Evolutionary conservation across 2,113 vertebrate genomes (phyloP), one percentile per base, ranked within the genome.

Genomic region (Pangasianodon gigas): DNA sequence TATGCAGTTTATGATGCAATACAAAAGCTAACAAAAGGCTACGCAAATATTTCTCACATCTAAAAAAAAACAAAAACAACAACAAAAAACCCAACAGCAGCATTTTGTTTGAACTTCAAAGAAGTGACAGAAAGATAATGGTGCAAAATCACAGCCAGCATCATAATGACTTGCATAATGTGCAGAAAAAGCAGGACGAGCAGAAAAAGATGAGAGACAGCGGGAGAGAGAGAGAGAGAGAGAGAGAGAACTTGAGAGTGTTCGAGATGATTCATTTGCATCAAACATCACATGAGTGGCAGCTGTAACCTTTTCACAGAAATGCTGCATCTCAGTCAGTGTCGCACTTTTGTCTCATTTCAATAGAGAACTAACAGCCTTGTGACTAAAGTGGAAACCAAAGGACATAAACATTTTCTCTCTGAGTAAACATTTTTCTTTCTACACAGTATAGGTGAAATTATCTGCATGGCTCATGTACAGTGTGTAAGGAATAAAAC

Each of bases 261-360:
- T 52, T 87, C n/a, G 56, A 24, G 41, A 85, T 65, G 85, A 26
- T 60, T 90, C 69, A 82, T 89, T 67, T 84, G 37, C 74, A 89
- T 87, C 41, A 29, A 44, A 37, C 58, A 41, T 29, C 29, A 44
- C 0, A 65, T 56, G 89, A 91, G 74, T 90, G 86, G 44, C 89
- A 90, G 86, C 83, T 90, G 89, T 88, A 88, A 85, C 90, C 71
- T 88, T 88, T 88, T 52, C 58, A 71, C 67, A 69, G 62, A 56
- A 85, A 81, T 75, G 75, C 77, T 52, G 56, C 88, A 60, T 88
- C 60, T 89, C 80, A 32, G 48, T 54, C 79, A 32, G 79, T 37
- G 71, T 52, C 79, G 56, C 74, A 80, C 60, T 69, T 52, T 29
- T 83, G 87, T 83, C 21, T 86, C 37, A 46, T 51, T 32, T 86